Percentiles rank a stretch among this genome's conserved stretches.
Evolutionary conservation across 2,888 invertebrate species (phyloP).

Genomic region (Trileptium ribeirensis): DNA sequence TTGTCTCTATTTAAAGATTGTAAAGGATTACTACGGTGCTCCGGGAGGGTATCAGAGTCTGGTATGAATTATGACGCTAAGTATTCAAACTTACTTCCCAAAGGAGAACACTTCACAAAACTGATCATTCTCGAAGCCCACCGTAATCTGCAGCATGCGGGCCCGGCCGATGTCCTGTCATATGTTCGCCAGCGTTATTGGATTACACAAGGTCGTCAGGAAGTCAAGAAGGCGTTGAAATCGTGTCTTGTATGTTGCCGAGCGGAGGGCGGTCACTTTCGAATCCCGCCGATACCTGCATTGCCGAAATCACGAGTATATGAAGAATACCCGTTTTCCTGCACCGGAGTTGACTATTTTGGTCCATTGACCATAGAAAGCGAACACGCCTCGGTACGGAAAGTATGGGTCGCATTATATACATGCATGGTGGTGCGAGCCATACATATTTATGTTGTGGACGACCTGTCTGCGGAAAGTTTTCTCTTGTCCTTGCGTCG

Average conservation of each 20-base stretch:
- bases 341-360: constrained; percentile 11
- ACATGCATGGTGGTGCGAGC: constrained; percentile 17
- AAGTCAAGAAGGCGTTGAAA: constrained; percentile 16
- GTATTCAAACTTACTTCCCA: constrained; percentile 14
- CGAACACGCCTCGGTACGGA: neutral
- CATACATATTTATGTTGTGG: constrained; percentile 13
- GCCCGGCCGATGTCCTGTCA: constrained; percentile 4
- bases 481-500: neutral
- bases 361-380: neutral
- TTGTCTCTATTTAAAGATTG: constrained; percentile 11
- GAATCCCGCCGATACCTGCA: constrained; percentile 14
- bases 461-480: neutral
- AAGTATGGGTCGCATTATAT: constrained; percentile 17
- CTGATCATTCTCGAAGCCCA: constrained; percentile 15
- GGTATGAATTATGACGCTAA: neutral
- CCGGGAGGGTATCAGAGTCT: constrained; percentile 14
- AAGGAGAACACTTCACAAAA: constrained; percentile 14
- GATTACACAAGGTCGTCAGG: constrained; percentile 2
- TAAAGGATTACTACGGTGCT: constrained; percentile 9
- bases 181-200: too few relatives aligned
- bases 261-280: constrained; percentile 21
- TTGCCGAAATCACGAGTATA: constrained; percentile 8
- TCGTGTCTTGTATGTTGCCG: constrained; percentile 12
- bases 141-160: neutral
- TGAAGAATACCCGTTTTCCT: neutral